phyloP scores from a whole-genome alignment of 2,888 invertebrate genomes.

The Dinocampus coccinellae region DNA sequence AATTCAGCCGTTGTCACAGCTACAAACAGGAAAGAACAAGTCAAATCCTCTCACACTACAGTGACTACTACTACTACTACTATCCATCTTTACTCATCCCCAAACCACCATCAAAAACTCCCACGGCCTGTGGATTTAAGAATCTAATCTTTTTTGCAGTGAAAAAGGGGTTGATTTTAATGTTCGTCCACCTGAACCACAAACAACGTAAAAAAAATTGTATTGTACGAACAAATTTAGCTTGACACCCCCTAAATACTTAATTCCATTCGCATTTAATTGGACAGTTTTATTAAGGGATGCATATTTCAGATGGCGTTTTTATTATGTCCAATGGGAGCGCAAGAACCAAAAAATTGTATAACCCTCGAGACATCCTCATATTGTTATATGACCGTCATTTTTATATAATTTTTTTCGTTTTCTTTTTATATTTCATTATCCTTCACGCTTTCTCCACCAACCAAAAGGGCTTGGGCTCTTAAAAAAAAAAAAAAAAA shows the following conservation, averaged over 20 bases:
- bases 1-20: conserved; percentile 55
- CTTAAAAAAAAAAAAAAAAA: too few relatives aligned
- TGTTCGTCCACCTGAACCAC: conserved; percentile 43
- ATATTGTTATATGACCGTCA: conserved; percentile 4
- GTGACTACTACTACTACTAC: too few relatives aligned
- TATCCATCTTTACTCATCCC: too few relatives aligned
- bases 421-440: conserved; percentile 25
- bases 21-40: conserved; percentile 22
- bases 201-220: conserved; percentile 26
- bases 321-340: conserved; percentile 68
- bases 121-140: conserved; percentile 37
- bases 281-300: conserved; percentile 69
- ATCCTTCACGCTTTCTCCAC: conserved; percentile 33
- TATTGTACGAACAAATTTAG: conserved; percentile 43
- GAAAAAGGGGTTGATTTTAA: conserved; percentile 37
- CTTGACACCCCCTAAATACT: conserved; percentile 63
- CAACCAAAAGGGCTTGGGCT: conserved; percentile 43
- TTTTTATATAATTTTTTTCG: conserved; percentile 11
- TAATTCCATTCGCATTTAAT: conserved; percentile 68
- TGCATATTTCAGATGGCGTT: conserved; percentile 69
- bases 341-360: conserved; percentile 39
- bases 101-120: background rate
- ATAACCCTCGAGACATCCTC: conserved; percentile 30
- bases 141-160: conserved; percentile 60
- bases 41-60: conserved; percentile 12